A percentile compares a stretch with the other conserved stretches of the same genome.
Conservation (phyloP, 1,140 invertebrate species). For the Aphaenogaster rudis region DNA sequence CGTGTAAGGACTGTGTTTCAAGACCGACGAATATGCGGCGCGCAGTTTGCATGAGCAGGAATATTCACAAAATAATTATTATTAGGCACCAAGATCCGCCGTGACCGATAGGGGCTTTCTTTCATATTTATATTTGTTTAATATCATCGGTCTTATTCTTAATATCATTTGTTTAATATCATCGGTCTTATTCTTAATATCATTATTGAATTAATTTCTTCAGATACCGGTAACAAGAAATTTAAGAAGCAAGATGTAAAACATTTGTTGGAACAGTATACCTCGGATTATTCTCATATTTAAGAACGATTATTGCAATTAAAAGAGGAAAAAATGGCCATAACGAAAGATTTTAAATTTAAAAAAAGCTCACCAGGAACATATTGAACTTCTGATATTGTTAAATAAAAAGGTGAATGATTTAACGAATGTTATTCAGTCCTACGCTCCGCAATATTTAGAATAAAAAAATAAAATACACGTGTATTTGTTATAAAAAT, state of each 20-base stretch:
- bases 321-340: not conserved
- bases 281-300: not conserved
- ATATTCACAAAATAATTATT: no score
- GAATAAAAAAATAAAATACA: not conserved
- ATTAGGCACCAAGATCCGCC: no score
- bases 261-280: conserved; percentile 3
- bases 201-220: not conserved
- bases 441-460: not conserved
- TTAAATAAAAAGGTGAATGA: not conserved
- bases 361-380: not conserved
- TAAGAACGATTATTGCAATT: not conserved
- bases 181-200: no score
- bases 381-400: not conserved
- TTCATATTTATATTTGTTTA: no score
- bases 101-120: no score
- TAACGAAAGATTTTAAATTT: not conserved
- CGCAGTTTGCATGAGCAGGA: no score
- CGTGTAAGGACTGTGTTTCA: no score
- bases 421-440: not conserved
- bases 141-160: no score
- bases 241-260: not conserved
- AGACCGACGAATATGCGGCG: no score
- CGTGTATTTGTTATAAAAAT: no score
- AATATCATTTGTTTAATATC: no score
- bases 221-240: not conserved